These are phyloP conservation scores for Hemicrepidius hirtus DNA, from an alignment of 2,888 invertebrate species.

Conservation along the genomic window DNA sequence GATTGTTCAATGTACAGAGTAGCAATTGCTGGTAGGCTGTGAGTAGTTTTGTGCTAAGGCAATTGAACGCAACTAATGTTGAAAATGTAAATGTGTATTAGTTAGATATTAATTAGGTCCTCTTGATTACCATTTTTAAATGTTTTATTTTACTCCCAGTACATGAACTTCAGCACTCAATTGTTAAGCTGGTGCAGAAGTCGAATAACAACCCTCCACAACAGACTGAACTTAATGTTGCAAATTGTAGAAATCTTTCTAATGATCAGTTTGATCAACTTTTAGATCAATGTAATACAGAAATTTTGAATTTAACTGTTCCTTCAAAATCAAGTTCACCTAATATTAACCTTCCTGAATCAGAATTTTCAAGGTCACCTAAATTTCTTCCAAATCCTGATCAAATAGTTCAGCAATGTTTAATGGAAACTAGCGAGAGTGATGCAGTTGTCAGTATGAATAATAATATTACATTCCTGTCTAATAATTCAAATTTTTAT, in stretches of 20 bases:
- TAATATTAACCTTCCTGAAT: conserved; percentile 39
- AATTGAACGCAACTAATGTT: no score
- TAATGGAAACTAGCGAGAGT: not conserved
- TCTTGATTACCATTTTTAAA: conserved; percentile 9
- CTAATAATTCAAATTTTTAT: conserved; percentile 29
- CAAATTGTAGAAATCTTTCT: not conserved
- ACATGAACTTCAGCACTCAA: conserved; percentile 22
- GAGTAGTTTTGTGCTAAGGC: no score
- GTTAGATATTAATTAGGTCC: no score
- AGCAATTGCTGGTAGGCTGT: no score
- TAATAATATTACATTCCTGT: conserved; percentile 13
- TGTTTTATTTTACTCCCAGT: conserved; percentile 27
- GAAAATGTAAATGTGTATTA: no score
- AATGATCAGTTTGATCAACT: conserved; percentile 20
- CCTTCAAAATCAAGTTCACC: conserved; percentile 24
- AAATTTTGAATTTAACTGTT: conserved; percentile 44
- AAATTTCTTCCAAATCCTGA: conserved; percentile 55
- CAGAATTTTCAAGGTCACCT: conserved; percentile 58
- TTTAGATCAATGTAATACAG: conserved; percentile 32
- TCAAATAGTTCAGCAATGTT: conserved; percentile 46
- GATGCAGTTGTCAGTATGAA: conserved; percentile 1
- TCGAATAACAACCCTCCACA: conserved; percentile 15
- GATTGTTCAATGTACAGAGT: no score
- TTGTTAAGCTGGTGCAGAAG: not conserved
- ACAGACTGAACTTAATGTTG: not conserved